Percentiles rank a stretch among this genome's conserved stretches.
phyloP scores from a whole-genome alignment of 2,113 vertebrate genomes.

The Azemiops feae region DNA sequence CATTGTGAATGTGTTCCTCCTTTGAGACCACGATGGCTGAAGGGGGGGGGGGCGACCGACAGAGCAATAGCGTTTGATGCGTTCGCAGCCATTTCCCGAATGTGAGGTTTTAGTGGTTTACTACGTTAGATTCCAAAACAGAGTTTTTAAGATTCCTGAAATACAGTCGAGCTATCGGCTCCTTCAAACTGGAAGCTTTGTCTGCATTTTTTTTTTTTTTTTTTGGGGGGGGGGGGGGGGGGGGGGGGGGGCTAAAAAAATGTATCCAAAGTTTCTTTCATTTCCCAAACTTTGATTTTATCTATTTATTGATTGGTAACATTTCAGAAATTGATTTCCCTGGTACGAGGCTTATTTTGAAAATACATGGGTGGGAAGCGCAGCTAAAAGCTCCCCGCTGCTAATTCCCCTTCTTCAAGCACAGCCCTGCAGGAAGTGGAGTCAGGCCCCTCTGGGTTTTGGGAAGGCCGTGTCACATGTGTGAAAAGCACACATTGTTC shows the following conservation, averaged over 20 bases:
- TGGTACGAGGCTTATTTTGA: constrained; percentile 15
- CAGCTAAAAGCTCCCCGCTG: background rate
- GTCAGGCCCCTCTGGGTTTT: background rate
- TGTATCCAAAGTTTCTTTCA: background rate
- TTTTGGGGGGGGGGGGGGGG: background rate
- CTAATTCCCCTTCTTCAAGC: constrained; percentile 6
- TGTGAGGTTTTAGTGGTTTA: background rate
- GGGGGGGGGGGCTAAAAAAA: background rate
- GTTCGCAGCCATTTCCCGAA: background rate
- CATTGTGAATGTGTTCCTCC: constrained; percentile 36
- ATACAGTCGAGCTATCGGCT: fast-evolving
- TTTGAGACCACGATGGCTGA: background rate
- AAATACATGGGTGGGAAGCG: background rate
- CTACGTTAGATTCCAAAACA: background rate
- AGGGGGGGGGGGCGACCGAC: background rate
- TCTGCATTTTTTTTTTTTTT: background rate
- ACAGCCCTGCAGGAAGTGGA: background rate
- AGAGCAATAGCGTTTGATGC: background rate
- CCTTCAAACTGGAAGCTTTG: background rate
- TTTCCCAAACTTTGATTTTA: constrained; percentile 21
- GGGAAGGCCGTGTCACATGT: constrained; percentile 7
- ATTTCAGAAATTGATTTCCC: background rate
- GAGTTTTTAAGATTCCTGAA: background rate
- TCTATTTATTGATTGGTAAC: background rate
- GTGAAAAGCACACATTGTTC: background rate